Evolutionary conservation across 2,888 invertebrate genomes (phyloP).

Genomic region (Drosophila robusta): DNA sequence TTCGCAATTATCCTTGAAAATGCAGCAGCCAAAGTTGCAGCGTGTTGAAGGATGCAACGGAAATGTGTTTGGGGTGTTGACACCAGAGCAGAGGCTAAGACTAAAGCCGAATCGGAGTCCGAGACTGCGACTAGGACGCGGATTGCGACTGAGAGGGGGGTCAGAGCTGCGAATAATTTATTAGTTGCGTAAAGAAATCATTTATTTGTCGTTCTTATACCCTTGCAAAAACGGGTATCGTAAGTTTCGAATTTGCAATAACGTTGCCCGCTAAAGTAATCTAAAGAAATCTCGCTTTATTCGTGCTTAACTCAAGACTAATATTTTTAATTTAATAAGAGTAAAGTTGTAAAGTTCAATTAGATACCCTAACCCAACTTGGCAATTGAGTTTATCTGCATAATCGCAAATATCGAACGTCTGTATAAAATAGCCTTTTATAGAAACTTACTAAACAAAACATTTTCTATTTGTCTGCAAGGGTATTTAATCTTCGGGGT

Average conservation of each 20-base stretch:
- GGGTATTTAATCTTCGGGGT: background rate
- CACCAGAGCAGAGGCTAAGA: slow-evolving; percentile 11
- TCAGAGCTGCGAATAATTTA: slow-evolving; percentile 68
- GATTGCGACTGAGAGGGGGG: background rate
- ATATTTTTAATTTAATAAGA: too few relatives aligned
- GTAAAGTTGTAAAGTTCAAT: too few relatives aligned
- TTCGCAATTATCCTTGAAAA: slow-evolving; percentile 74
- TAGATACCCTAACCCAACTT: too few relatives aligned
- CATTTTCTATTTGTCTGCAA: background rate
- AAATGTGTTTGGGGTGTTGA: slow-evolving; percentile 41
- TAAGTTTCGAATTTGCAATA: background rate
- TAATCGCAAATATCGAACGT: too few relatives aligned
- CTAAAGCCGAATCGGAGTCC: background rate
- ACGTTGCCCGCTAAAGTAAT: background rate
- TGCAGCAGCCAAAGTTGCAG: slow-evolving; percentile 44
- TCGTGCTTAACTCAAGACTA: too few relatives aligned
- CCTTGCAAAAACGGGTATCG: background rate
- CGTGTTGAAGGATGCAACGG: slow-evolving; percentile 59
- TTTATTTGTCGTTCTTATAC: slow-evolving; percentile 53
- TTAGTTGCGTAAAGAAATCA: slow-evolving; percentile 74
- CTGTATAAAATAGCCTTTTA: too few relatives aligned
- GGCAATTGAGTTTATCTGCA: too few relatives aligned
- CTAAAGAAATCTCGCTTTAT: too few relatives aligned
- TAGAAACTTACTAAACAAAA: background rate
- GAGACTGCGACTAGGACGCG: background rate